These are phyloP conservation scores for Lepetodrilus schrolli DNA, from an alignment of 2,888 invertebrate species.

Conservation along the genomic window DNA sequence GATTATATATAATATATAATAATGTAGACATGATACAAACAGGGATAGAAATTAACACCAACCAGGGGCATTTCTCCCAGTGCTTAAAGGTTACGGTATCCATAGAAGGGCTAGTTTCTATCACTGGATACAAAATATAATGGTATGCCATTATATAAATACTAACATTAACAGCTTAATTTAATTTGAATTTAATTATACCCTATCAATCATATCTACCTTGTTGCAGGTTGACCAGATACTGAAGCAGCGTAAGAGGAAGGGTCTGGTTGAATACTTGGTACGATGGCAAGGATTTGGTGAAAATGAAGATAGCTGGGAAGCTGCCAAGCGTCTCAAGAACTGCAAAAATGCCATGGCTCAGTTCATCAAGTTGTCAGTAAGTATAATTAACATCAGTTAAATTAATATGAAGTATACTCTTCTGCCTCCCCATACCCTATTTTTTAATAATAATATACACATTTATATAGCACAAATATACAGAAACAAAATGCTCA, in stretches of 20 bases:
- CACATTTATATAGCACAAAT: too few species aligned
- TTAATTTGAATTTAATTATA: too few species aligned
- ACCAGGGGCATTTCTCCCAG: too few species aligned
- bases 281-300: constrained; percentile 62
- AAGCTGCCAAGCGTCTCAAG: constrained; percentile 47
- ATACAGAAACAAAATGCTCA: background rate
- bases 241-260: constrained; percentile 44
- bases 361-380: constrained; percentile 33
- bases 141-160: too few species aligned
- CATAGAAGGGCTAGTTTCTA: too few species aligned
- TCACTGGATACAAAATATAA: too few species aligned
- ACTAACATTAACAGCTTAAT: too few species aligned
- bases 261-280: constrained; percentile 50
- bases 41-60: too few species aligned
- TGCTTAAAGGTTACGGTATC: too few species aligned
- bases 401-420: background rate
- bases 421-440: background rate
- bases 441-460: background rate
- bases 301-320: constrained; percentile 57
- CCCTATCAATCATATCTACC: too few species aligned
- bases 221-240: constrained; percentile 45
- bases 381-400: background rate
- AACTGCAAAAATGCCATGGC: constrained; percentile 41
- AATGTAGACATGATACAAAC: too few species aligned
- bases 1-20: too few species aligned